Conservation (phyloP, 2,113 vertebrate genomes). For the Mustela nigripes region DNA sequence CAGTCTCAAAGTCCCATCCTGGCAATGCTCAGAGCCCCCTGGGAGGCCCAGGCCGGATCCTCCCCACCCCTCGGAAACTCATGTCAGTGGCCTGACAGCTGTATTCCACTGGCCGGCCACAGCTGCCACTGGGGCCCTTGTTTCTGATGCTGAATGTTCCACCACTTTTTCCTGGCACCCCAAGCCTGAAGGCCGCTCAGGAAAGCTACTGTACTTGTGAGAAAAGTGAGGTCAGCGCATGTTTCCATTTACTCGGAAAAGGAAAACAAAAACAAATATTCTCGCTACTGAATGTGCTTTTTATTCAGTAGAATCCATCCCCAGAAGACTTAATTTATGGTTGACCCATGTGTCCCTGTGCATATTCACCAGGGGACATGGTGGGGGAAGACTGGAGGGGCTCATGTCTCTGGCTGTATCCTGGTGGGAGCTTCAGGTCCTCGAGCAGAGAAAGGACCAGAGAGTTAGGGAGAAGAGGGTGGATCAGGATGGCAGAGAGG, state of each 20-base stretch:
- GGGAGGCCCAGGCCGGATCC: conserved; percentile 64
- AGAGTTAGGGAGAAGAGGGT: background rate
- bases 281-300: conserved; percentile 91
- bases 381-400: conserved; percentile 77
- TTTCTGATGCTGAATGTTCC: conserved; percentile 83
- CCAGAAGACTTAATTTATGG: conserved; percentile 82
- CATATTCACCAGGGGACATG: conserved; percentile 72
- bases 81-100: conserved; percentile 81
- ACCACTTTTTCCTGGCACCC: conserved; percentile 91
- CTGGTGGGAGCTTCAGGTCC: background rate
- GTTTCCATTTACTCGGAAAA: conserved; percentile 90
- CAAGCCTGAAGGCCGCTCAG: conserved; percentile 86
- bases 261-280: conserved; percentile 91
- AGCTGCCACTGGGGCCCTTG: conserved; percentile 84
- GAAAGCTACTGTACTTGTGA: conserved; percentile 91
- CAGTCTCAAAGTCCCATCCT: background rate
- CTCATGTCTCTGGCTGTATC: conserved; percentile 39
- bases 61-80: conserved; percentile 71
- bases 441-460: background rate
- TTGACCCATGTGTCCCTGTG: conserved; percentile 83
- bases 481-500: background rate
- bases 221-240: conserved; percentile 90
- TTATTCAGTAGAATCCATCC: conserved; percentile 88
- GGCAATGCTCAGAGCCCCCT: background rate
- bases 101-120: conserved; percentile 81